phyloP scores from a whole-genome alignment of 2,888 invertebrate genomes.

The Crematogaster levior region DNA sequence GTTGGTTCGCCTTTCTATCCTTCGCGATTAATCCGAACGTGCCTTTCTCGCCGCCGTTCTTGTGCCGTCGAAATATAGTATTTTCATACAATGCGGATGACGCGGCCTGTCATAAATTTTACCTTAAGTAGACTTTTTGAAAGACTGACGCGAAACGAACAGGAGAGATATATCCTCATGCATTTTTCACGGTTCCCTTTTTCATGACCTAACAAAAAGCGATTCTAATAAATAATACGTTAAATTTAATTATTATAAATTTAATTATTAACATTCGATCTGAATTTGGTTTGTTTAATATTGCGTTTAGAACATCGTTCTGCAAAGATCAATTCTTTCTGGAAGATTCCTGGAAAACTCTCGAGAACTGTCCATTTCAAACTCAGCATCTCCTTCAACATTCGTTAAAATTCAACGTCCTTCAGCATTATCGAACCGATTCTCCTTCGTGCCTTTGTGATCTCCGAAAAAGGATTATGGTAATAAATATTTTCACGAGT shows the following conservation, averaged over 20 bases:
- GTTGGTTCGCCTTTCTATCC: conserved; percentile 9
- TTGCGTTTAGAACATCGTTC: background rate
- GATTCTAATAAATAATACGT: background rate
- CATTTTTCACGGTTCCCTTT: background rate
- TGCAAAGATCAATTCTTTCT: background rate
- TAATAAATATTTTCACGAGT: conserved; percentile 48
- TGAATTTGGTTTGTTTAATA: conserved; percentile 3
- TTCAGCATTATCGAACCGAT: background rate
- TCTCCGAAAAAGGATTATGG: conserved; percentile 31
- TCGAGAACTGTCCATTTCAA: background rate
- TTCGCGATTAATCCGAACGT: conserved; percentile 35
- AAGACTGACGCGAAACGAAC: conserved; percentile 14
- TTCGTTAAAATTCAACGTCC: conserved; percentile 19
- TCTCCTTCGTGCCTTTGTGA: conserved; percentile 10
- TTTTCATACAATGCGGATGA: background rate
- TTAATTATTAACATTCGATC: background rate
- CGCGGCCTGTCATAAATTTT: conserved; percentile 22
- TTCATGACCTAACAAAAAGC: background rate
- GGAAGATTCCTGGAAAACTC: background rate
- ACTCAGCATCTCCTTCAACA: background rate
- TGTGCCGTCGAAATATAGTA: conserved; percentile 26
- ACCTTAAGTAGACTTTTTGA: conserved; percentile 23
- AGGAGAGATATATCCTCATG: background rate
- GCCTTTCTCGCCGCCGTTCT: conserved; percentile 10
- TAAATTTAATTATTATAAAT: background rate